Percentiles rank a stretch among this genome's conserved stretches.
Conservation (phyloP, 2,888 invertebrate genomes). For the Drosophila subquinaria region DNA sequence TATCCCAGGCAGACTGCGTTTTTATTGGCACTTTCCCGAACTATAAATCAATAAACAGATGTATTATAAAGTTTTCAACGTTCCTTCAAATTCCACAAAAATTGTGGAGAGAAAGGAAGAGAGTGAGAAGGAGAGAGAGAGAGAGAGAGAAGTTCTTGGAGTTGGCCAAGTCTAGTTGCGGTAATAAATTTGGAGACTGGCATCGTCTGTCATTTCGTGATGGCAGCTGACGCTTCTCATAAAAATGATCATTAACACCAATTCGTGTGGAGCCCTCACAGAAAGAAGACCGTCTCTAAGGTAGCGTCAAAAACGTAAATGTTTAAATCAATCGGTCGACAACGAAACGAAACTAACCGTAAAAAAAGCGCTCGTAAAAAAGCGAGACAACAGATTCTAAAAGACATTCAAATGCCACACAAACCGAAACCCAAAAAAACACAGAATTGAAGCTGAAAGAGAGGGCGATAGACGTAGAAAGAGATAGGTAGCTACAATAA, state of each 20-base stretch:
- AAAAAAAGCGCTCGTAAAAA: constrained; percentile 62
- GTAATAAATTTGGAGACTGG: constrained; percentile 31
- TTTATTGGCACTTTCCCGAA: constrained; percentile 79
- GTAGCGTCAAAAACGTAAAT: constrained; percentile 35
- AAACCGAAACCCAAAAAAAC: constrained; percentile 38
- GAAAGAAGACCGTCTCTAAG: neutral
- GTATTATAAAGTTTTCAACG: constrained; percentile 73
- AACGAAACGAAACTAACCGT: constrained; percentile 67
- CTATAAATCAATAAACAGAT: constrained; percentile 83
- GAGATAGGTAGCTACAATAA: constrained; percentile 53
- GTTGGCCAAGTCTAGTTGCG: constrained; percentile 26
- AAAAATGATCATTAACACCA: constrained; percentile 56
- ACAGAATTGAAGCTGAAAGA: constrained; percentile 3
- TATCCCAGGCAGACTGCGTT: constrained; percentile 55
- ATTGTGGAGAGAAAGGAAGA: neutral
- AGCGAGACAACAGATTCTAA: constrained; percentile 38
- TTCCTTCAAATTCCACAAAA: constrained; percentile 35
- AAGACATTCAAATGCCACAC: constrained; percentile 70
- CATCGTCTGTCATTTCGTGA: constrained; percentile 40
- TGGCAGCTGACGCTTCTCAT: constrained; percentile 47
- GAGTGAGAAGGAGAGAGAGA: too few relatives aligned
- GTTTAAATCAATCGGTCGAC: constrained; percentile 63
- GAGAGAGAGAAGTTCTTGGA: constrained; percentile 16
- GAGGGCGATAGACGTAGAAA: neutral
- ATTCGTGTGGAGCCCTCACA: constrained; percentile 28